phyloP scores from a whole-genome alignment of 2,113 vertebrate species.

The Natator depressus region DNA sequence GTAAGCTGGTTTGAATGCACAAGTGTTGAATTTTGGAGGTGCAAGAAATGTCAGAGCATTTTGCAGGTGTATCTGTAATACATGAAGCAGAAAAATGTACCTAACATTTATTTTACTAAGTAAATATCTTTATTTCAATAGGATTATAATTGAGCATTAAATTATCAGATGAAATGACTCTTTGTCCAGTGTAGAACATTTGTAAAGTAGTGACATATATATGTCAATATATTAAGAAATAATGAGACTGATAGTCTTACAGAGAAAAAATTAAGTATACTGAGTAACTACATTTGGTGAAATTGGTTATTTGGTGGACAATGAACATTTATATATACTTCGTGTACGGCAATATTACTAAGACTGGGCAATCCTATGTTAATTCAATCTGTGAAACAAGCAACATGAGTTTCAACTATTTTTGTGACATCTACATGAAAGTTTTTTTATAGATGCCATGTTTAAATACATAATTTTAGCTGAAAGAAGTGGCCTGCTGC shows the following conservation, averaged over 20 bases:
- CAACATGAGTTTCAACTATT: neutral
- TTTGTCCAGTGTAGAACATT: accelerated
- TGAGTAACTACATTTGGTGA: neutral
- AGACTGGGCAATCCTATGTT: neutral
- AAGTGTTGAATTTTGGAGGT: neutral
- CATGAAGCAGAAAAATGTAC: neutral
- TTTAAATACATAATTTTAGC: neutral
- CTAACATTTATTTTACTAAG: neutral
- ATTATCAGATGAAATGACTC: neutral
- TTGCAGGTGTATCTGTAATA: neutral
- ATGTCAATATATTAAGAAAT: neutral
- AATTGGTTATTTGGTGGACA: neutral
- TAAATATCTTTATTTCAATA: neutral
- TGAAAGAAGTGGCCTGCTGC: neutral
- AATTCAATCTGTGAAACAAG: neutral
- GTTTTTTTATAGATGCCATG: neutral
- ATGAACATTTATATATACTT: neutral
- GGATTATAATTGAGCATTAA: neutral
- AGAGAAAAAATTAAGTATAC: neutral
- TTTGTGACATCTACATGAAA: neutral
- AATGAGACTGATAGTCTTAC: neutral
- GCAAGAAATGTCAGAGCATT: neutral
- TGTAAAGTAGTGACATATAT: neutral
- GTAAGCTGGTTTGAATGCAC: neutral
- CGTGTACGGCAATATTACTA: neutral